Evolutionary conservation across 2,888 invertebrate genomes (phyloP), one percentile per base, ranked within the genome.

Genomic region (Octonoba sinensis): DNA sequence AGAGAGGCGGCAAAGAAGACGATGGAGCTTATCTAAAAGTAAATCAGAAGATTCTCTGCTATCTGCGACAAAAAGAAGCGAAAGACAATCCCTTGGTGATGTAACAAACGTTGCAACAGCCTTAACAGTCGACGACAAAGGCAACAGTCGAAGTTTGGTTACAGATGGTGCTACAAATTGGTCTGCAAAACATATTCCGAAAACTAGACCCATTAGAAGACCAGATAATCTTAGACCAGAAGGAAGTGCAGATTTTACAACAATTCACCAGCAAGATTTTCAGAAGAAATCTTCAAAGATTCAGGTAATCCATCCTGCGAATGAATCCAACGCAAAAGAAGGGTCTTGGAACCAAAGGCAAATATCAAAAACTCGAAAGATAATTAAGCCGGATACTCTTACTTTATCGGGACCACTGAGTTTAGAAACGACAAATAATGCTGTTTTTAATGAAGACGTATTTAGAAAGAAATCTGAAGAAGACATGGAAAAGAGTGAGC

Each of bases 171-270:
- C 20, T 18, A 62, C n/a, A 4, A 46, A 18, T 3, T 77, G 72
- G 77, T 69, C 69, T 15, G n/a, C 59, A 4, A 76, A 82, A 16
- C 75, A 82, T 8, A 47, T 75, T 16, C 71, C 82, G 13, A 84
- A 75, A 44, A 84, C 84, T 27, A 54, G 27, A n/a, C 73, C 71
- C 1, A 78, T 71, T 13, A 75, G 49, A 54, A 77, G 72, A 13
- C 65, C 70, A 24, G 85, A 85, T 70, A 84, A 85, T 56, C 71
- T 85, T 0, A 76, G 72, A 27, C 20, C 69, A 4, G 85, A 84
- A 62, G 85, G 85, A 0, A 18, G 22, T 11, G 73, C 78, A 60
- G 83, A 85, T 57, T 72, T 85, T 66, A 72, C 75, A 51, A 85
- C 85, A 3, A 70, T 67, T 6, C 74, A 77, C 36, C 69, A 83